Evolutionary conservation across 2,797 vertebrate genomes (phyloP), one percentile per base, ranked within the genome.

Genomic region (Borostomias antarcticus): DNA sequence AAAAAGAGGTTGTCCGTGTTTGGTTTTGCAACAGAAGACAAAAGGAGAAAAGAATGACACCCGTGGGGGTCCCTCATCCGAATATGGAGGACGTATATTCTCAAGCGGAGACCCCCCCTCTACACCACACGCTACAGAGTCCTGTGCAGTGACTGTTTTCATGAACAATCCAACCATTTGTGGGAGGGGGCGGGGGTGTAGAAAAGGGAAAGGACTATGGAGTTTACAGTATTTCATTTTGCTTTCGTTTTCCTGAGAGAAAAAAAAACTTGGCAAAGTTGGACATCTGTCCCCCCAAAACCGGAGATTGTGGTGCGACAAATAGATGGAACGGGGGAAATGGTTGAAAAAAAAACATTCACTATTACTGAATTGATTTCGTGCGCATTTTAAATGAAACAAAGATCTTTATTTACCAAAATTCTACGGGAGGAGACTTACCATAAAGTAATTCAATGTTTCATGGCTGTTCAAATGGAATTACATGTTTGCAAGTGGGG

Each of bases 1-100:
- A 98, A 89, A 98, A 99, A 83, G 97, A 99, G 94, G 97, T 99
- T 83, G 97, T 99, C 83, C 95, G 97, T 69, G 97, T 98, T 87
- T 99, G 97, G 97, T 99, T 99, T 95, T 99, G 97, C 94, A 99
- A 99, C 95, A 95, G 97, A 91, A 94, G 97, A 93, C 97, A 99
- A 89, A 99, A 99, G 92, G 97, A 99, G 93, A 99, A 99, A 93
- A 91, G 97, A 85, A 98, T 99, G 97, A 98, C 97, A 89, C 97
- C 97, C 40, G 91, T 95, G 75, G 96, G 95, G 86, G 94, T 95
- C 75, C 95, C 95, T 84, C 96, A 97, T 83, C 95, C 96, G 66
- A 95, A 94, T 82, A 97, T 98, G 96, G 97, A 99, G 95, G 97
- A 99, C 92, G 96, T 97, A 88, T 98, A 98, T 89, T 94, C 95